Evolutionary conservation across 2,797 vertebrate genomes (phyloP).

Genomic region (Falco peregrinus): DNA sequence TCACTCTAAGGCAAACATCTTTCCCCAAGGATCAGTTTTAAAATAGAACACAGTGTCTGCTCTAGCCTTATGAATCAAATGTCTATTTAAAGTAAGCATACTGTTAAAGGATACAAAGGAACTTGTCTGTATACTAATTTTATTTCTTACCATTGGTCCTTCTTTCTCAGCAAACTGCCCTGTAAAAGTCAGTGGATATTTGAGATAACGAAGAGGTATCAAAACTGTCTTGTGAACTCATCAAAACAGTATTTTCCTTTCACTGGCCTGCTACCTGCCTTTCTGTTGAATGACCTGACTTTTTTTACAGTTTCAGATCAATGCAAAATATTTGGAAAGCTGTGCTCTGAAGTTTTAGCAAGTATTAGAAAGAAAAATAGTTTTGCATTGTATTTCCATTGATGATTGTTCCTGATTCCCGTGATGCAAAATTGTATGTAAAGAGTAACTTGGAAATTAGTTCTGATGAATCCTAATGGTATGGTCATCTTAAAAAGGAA

Average conservation of each 20-base stretch:
- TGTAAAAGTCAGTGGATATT: not conserved
- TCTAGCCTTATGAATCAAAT: not conserved
- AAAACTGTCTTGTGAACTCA: not conserved
- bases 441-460: not conserved
- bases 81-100: not conserved
- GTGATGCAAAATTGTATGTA: not conserved
- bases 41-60: not conserved
- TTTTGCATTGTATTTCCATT: not conserved
- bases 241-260: not conserved
- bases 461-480: not conserved
- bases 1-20: not conserved
- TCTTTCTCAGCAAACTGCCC: not conserved
- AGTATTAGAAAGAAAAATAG: fast-evolving
- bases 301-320: not conserved
- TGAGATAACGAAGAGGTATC: not conserved
- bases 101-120: not conserved
- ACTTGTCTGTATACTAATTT: not conserved
- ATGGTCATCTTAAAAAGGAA: not conserved
- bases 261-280: not conserved
- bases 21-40: not conserved
- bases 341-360: not conserved
- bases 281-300: not conserved
- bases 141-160: not conserved
- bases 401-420: not conserved
- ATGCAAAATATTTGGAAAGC: not conserved